Conservation (phyloP, 2,797 vertebrate genomes). For the Peromyscus melanophrys region DNA sequence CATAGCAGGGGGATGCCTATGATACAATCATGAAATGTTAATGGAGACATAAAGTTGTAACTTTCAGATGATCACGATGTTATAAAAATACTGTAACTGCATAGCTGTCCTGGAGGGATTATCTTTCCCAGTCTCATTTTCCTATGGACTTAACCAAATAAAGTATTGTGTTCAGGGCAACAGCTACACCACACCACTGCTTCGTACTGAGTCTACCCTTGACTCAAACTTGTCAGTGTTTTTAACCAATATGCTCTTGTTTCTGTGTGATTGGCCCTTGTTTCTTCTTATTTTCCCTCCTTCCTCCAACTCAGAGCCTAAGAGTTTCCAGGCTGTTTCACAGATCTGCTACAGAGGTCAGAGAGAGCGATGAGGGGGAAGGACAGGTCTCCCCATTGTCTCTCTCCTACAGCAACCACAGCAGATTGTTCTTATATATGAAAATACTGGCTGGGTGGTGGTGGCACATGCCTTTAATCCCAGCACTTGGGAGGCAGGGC, state of each 20-base stretch:
- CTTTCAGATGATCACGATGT: neutral
- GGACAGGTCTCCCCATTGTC: rapidly evolving
- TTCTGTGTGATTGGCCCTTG: neutral
- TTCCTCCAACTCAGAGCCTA: neutral
- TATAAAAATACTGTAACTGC: too few species aligned
- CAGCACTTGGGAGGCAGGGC: too few species aligned
- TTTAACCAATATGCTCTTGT: neutral
- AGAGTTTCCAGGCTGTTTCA: neutral
- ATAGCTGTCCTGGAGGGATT: neutral
- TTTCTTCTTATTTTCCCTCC: neutral
- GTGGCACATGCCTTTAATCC: too few species aligned
- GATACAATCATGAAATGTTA: neutral
- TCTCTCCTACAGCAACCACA: neutral
- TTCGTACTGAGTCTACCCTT: neutral
- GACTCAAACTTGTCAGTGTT: neutral
- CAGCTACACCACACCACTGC: rapidly evolving
- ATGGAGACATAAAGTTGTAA: neutral
- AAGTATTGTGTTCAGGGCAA: neutral
- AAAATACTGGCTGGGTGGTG: neutral
- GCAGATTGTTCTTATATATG: neutral
- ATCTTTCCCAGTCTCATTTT: neutral
- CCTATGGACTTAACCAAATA: neutral
- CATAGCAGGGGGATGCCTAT: neutral
- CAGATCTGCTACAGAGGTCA: neutral
- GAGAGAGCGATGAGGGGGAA: neutral